These are phyloP conservation scores for Cryptocheilus praepositus DNA, from an alignment of 2,888 invertebrate species.

Conservation along the genomic window DNA sequence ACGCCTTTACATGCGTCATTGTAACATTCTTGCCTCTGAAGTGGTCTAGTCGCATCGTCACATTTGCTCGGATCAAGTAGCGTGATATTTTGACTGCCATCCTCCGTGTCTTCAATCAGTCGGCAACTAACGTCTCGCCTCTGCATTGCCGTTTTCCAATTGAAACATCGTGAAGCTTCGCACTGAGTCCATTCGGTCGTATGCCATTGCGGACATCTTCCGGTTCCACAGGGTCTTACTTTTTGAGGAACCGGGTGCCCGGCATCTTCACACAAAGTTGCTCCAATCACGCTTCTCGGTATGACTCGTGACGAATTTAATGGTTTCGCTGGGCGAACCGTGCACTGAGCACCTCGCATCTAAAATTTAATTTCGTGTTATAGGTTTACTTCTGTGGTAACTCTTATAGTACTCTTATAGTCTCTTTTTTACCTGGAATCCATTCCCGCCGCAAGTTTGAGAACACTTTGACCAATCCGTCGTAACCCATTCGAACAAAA, in stretches of 20 bases:
- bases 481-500: conserved; percentile 86
- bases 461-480: conserved; percentile 93
- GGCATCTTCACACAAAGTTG: conserved; percentile 83
- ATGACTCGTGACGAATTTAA: conserved; percentile 68
- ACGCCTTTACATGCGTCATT: conserved; percentile 90
- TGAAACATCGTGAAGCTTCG: conserved; percentile 84
- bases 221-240: conserved; percentile 81
- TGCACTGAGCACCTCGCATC: conserved; percentile 84
- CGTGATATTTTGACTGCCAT: conserved; percentile 76
- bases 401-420: not conserved
- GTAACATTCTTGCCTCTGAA: conserved; percentile 86
- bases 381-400: not conserved
- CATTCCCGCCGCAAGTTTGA: conserved; percentile 87
- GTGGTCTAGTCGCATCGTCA: conserved; percentile 84
- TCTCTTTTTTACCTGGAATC: conserved; percentile 76
- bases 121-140: conserved; percentile 82
- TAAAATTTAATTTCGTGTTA: conserved; percentile 56
- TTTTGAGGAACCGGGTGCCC: conserved; percentile 81
- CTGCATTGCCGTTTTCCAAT: conserved; percentile 87
- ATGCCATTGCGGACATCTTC: conserved; percentile 85
- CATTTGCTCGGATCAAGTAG: conserved; percentile 80
- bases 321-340: conserved; percentile 78
- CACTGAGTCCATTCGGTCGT: conserved; percentile 84
- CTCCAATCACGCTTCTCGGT: conserved; percentile 77
- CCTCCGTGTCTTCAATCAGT: conserved; percentile 74